Conservation (phyloP, 2,797 vertebrate genomes). For the Rhabdomys pumilio region DNA sequence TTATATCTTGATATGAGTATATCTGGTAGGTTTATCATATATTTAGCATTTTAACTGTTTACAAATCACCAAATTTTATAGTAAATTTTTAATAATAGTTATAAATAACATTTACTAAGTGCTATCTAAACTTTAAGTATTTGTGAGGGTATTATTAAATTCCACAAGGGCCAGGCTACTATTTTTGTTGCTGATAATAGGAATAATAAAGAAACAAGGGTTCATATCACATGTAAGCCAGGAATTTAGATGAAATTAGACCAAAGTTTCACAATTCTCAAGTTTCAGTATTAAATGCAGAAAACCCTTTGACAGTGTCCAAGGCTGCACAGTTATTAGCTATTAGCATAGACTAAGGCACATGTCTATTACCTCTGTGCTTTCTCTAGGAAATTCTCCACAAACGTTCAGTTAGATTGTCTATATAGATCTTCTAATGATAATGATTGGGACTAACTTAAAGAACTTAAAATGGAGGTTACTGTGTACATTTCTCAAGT, state of each 20-base stretch:
- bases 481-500: conserved; percentile 60
- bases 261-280: not conserved
- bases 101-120: conserved; percentile 1
- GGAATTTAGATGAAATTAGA: not conserved
- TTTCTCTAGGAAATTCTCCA: conserved; percentile 46
- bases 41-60: conserved; percentile 7
- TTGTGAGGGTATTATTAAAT: not conserved
- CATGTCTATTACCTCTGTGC: not conserved
- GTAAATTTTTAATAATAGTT: not conserved
- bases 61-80: conserved; percentile 8
- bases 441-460: conserved; percentile 58
- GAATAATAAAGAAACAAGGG: not conserved
- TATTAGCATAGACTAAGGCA: not conserved
- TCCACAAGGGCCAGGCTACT: not conserved
- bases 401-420: not conserved
- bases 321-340: not conserved
- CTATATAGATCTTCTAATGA: conserved; percentile 47
- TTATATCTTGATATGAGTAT: not conserved
- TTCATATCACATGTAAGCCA: not conserved
- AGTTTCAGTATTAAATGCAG: not conserved
- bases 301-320: not conserved
- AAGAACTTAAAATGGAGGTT: conserved; percentile 54
- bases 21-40: not conserved
- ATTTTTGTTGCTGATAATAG: not conserved
- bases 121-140: not conserved